Base-by-base conservation (phyloP, 2,797 vertebrate genomes). In the Sebastes aleutianus region DNA sequence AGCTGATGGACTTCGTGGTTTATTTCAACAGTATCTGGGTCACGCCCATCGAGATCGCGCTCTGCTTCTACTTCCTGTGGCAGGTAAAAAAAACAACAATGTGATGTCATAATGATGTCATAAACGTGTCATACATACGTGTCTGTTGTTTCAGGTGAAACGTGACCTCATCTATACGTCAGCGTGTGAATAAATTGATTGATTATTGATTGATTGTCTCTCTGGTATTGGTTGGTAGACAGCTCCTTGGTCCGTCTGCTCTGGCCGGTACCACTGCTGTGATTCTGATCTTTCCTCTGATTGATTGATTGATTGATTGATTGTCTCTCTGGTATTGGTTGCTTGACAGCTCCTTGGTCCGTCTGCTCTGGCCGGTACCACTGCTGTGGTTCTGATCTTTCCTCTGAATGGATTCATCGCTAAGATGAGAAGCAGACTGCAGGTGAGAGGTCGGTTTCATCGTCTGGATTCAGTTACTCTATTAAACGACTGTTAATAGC, bases 11-110 rank as follows among this genome's bases (percentile, higher is more conserved):
- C 79, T 91, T 96, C 6, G 54, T 97, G 14, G 83, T 97, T 50
- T 97, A 96, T 89, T 93, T 97, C 73, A 98, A 97, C 16, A 96
- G 95, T 3, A 90, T 95, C 18, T 98, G 97, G 97, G 70, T 97
- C 64, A 95, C 96, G 0, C 95, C 96, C 1, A 34, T 97, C 24
- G 96, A 97, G 88, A 96, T 98, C 14, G 6, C 90, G 1, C 80
- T 97, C 67, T 98, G 97, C 75, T 96, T 98, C 80, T 92, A 95
- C 89, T 97, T 97, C 82, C 93, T 98, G 68, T 98, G 97, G 96
- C 96, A 97, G 97, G 97, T 97, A 93, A 61, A 27, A 58, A 68
- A 3, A 14, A 54, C 5, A 26, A 32, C 29, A 56, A 22, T 26
- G 16, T 47, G 43, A 47, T 47, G 43, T 47, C 43, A 47, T 47